Conservation (phyloP, 2,113 vertebrate species). For the Epinephelus fuscoguttatus region DNA sequence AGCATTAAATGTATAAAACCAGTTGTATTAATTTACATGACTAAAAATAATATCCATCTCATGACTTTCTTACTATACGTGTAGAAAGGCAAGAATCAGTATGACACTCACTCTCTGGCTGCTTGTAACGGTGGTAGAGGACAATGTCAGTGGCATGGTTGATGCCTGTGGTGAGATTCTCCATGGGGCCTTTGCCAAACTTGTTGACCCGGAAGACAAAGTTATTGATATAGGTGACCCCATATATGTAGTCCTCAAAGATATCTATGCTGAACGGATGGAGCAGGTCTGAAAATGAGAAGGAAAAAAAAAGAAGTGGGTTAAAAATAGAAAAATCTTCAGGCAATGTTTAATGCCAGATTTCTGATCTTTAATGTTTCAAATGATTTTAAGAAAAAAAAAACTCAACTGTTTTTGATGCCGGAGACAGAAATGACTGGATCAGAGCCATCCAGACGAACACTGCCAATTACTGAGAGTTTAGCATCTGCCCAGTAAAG, state of each 20-base stretch:
- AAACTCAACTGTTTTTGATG: conserved; percentile 90
- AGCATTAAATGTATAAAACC: not conserved
- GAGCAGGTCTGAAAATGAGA: conserved; percentile 86
- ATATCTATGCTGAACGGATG: conserved; percentile 98
- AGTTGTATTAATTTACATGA: not conserved
- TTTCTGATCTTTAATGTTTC: not conserved
- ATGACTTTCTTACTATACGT: not conserved
- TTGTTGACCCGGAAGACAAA: conserved; percentile 97
- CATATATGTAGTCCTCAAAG: conserved; percentile 98
- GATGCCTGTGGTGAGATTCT: conserved; percentile 93
- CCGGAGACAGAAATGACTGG: conserved; percentile 90
- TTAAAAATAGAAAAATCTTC: not conserved
- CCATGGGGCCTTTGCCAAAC: conserved; percentile 91
- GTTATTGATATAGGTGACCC: conserved; percentile 97
- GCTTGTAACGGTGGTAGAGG: conserved; percentile 96
- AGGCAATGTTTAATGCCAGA: not conserved
- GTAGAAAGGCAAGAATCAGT: not conserved
- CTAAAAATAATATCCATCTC: not conserved
- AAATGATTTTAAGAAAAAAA: not conserved
- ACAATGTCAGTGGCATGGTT: conserved; percentile 96
- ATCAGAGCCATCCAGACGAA: conserved; percentile 94
- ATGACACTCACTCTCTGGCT: conserved; percentile 90
- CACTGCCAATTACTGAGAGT: conserved; percentile 94
- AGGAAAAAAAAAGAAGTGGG: not conserved
- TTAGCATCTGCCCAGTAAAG: conserved; percentile 98